These are phyloP conservation scores for Eufriesea mexicana DNA, from an alignment of 1,140 invertebrate species.

Conservation along the genomic window DNA sequence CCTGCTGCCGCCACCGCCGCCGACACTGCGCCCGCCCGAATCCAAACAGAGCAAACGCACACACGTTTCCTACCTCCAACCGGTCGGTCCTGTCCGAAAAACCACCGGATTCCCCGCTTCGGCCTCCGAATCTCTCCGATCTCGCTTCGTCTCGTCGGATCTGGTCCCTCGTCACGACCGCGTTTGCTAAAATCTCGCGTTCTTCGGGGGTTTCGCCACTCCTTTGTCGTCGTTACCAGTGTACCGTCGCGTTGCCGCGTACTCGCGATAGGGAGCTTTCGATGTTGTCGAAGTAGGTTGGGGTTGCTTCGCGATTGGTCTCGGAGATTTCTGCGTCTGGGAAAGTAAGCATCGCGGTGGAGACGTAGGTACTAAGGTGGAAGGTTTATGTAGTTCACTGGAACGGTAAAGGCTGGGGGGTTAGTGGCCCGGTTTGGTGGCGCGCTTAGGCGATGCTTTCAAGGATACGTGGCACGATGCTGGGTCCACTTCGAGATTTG, in stretches of 20 bases:
- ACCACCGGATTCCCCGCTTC: background rate
- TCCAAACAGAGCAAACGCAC: conserved; percentile 7
- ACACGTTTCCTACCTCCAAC: conserved; percentile 18
- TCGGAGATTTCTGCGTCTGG: background rate
- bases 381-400: conserved; percentile 15
- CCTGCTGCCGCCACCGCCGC: conserved; percentile 51
- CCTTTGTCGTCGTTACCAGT: too few species aligned
- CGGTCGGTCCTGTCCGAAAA: too few species aligned
- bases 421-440: background rate
- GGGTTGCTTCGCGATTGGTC: background rate
- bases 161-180: background rate
- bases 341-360: conserved; percentile 8
- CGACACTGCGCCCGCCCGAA: conserved; percentile 1
- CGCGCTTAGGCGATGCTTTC: background rate
- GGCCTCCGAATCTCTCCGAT: too few species aligned
- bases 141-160: too few species aligned
- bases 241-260: too few species aligned
- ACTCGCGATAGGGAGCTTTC: too few species aligned
- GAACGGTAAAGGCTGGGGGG: background rate
- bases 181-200: background rate
- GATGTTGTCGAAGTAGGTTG: too few species aligned
- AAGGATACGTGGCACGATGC: background rate
- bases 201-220: too few species aligned
- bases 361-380: background rate
- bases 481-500: too few species aligned